Evolutionary conservation across 2,797 vertebrate species (phyloP).

Genomic region (Thunnus albacares): DNA sequence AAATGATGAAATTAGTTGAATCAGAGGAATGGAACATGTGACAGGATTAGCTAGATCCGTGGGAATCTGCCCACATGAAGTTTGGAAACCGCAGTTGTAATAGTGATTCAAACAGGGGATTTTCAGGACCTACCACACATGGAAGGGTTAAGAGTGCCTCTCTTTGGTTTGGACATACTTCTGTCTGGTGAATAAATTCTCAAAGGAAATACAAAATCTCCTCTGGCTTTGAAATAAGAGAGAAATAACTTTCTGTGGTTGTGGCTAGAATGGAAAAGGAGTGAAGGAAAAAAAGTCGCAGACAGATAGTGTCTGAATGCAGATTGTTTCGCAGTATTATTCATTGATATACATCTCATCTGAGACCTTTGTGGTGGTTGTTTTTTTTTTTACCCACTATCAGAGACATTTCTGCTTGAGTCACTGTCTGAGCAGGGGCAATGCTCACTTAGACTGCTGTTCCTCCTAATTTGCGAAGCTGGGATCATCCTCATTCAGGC

Average conservation of each 20-base stretch:
- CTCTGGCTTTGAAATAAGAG: slow-evolving; percentile 15
- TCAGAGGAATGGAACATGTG: slow-evolving; percentile 45
- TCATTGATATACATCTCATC: slow-evolving; percentile 42
- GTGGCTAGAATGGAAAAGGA: slow-evolving; percentile 1
- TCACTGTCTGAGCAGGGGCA: slow-evolving; percentile 23
- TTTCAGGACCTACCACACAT: slow-evolving; percentile 51
- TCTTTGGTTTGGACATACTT: slow-evolving; percentile 37
- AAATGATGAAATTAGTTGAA: slow-evolving; percentile 26
- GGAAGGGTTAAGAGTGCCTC: slow-evolving; percentile 42
- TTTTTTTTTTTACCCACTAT: slow-evolving; percentile 15
- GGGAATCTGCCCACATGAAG: slow-evolving; percentile 40
- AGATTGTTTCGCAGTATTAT: slow-evolving; percentile 31
- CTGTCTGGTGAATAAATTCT: slow-evolving; percentile 38
- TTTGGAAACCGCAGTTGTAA: slow-evolving; percentile 46
- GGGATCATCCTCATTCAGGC: slow-evolving; percentile 50
- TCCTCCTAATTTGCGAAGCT: slow-evolving; percentile 61
- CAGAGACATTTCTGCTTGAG: slow-evolving; percentile 26
- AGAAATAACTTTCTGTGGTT: slow-evolving; percentile 24
- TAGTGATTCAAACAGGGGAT: slow-evolving; percentile 40
- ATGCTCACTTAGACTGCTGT: slow-evolving; percentile 47
- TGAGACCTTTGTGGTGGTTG: slow-evolving; percentile 24
- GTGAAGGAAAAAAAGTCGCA: not conserved
- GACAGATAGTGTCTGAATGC: slow-evolving; percentile 14
- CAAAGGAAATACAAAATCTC: slow-evolving; percentile 23
- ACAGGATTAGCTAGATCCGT: slow-evolving; percentile 49